These are phyloP conservation scores for Muraenolepis orangiensis DNA, from an alignment of 2,797 vertebrate genomes.

Conservation along the genomic window DNA sequence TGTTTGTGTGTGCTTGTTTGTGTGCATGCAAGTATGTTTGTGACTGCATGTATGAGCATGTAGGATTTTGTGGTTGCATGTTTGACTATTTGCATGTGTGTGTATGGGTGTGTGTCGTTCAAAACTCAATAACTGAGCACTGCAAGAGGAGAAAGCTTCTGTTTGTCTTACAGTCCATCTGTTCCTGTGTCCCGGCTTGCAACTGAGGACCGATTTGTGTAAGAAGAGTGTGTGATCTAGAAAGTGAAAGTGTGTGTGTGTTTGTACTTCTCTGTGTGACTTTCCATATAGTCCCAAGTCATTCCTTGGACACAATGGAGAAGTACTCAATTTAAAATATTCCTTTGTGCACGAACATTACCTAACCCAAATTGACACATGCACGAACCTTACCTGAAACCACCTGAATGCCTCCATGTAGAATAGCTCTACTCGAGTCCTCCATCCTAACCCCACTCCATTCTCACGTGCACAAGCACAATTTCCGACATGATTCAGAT, in stretches of 20 bases:
- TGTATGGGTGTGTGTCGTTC: not conserved
- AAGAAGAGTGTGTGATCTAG: not conserved
- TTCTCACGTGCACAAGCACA: not conserved
- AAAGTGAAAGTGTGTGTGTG: not conserved
- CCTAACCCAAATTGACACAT: not conserved
- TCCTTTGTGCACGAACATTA: not conserved
- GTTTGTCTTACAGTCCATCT: too few relatives aligned
- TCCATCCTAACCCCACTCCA: not conserved
- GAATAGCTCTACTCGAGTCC: not conserved
- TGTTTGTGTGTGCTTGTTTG: slow-evolving; percentile 6
- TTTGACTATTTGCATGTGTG: not conserved
- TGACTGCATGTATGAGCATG: not conserved
- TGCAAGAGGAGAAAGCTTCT: too few relatives aligned
- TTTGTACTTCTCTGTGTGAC: not conserved
- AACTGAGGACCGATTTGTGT: not conserved
- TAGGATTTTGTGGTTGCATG: not conserved
- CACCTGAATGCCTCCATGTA: too few relatives aligned
- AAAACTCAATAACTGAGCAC: not conserved
- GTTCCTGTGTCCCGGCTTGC: not conserved
- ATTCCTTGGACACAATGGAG: not conserved
- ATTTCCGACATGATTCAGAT: too few relatives aligned
- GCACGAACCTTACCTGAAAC: not conserved
- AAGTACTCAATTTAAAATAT: not conserved
- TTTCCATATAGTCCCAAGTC: not conserved
- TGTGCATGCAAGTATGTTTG: too few relatives aligned